Percentiles rank a stretch among this genome's conserved stretches.
Evolutionary conservation across 2,888 invertebrate species (phyloP).

Genomic region (Oscheius sp.): DNA sequence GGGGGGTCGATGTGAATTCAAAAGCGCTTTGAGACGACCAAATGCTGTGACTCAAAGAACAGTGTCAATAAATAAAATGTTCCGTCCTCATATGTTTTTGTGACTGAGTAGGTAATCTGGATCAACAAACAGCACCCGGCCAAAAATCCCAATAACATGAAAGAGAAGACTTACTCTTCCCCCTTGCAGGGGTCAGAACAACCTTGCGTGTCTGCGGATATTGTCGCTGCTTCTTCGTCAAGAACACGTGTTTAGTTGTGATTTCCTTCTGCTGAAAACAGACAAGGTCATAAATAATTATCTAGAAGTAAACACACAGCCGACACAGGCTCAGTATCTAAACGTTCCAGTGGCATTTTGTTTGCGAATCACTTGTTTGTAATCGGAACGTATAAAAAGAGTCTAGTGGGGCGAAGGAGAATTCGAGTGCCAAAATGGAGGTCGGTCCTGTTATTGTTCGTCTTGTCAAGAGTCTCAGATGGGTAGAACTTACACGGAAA

Average conservation of each 20-base stretch:
- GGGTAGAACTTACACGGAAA: not conserved
- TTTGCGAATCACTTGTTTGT: conserved; percentile 28
- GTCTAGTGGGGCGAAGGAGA: conserved; percentile 29
- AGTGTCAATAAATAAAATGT: conserved; percentile 27
- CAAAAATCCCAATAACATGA: not conserved
- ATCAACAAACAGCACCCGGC: too few relatives aligned
- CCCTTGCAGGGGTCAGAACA: conserved; percentile 31
- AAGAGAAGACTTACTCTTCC: conserved; percentile 35
- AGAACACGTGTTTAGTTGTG: conserved; percentile 49
- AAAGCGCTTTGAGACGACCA: not conserved
- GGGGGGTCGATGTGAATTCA: not conserved
- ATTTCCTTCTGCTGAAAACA: conserved; percentile 39
- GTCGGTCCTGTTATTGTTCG: conserved; percentile 22
- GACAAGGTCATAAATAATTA: not conserved
- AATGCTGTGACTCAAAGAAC: conserved; percentile 19
- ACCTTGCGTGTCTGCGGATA: conserved; percentile 54
- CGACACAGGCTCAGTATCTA: not conserved
- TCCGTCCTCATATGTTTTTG: conserved; percentile 11
- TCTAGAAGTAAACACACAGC: not conserved
- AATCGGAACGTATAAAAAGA: conserved; percentile 29
- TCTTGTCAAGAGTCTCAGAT: conserved; percentile 24
- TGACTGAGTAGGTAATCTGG: not conserved
- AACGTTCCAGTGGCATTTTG: conserved; percentile 1
- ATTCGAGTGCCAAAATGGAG: conserved; percentile 31
- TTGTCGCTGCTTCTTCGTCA: conserved; percentile 41